Conservation (phyloP, 2,113 vertebrate genomes). For the Myodes glareolus region DNA sequence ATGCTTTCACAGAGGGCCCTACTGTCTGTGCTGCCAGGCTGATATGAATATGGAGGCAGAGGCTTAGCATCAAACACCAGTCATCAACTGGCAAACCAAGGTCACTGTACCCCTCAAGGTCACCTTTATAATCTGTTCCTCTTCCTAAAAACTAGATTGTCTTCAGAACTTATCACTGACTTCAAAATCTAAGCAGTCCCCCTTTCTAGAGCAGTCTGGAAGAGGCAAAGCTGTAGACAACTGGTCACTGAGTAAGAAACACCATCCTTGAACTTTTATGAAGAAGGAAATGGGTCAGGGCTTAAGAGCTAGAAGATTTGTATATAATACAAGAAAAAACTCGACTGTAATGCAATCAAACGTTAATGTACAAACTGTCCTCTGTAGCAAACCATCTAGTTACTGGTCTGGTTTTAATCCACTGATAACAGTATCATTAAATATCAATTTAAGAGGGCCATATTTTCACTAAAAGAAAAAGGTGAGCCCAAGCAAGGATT, state of each 20-base stretch:
- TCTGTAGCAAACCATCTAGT: not conserved
- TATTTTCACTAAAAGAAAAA: constrained; percentile 32
- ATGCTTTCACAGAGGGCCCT: constrained; percentile 78
- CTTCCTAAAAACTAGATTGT: constrained; percentile 51
- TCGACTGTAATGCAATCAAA: constrained; percentile 18
- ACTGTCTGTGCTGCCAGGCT: constrained; percentile 65
- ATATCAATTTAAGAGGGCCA: constrained; percentile 5
- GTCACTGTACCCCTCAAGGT: not conserved
- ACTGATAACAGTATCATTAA: not conserved
- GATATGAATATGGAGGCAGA: not conserved
- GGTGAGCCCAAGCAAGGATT: constrained; percentile 1
- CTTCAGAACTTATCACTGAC: not conserved
- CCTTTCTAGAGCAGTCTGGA: not conserved
- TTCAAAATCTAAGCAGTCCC: constrained; percentile 28
- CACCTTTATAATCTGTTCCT: constrained; percentile 43
- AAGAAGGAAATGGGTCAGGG: constrained; percentile 19
- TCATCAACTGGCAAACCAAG: constrained; percentile 39
- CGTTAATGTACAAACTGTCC: not conserved
- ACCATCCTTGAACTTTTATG: not conserved
- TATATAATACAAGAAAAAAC: constrained; percentile 5
- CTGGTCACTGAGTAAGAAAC: not conserved
- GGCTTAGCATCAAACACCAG: constrained; percentile 23
- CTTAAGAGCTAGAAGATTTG: constrained; percentile 52
- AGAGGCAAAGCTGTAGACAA: constrained; percentile 9
- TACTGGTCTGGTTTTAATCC: constrained; percentile 25